Conservation (phyloP, 2,888 invertebrate species). For the Nemoura dubitans region DNA sequence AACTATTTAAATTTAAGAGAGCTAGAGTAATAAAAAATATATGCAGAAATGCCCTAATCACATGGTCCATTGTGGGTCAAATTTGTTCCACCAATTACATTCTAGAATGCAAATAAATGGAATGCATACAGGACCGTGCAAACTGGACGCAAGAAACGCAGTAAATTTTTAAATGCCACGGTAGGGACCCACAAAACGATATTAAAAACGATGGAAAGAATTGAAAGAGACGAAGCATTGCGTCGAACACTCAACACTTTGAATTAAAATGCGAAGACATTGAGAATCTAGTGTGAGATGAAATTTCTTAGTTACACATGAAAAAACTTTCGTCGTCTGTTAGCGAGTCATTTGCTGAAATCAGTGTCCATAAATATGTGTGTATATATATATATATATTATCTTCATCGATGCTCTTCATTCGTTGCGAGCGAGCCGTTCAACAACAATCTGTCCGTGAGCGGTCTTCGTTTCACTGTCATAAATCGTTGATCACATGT, state of each 20-base stretch:
- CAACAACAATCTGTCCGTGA: too few species aligned
- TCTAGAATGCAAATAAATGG: too few species aligned
- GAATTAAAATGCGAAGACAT: neutral
- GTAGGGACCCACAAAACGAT: too few species aligned
- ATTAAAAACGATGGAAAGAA: neutral
- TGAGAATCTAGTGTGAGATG: conserved; percentile 1
- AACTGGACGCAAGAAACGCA: neutral
- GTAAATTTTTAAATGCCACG: neutral
- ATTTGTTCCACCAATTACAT: too few species aligned
- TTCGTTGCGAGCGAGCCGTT: too few species aligned
- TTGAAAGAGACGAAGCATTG: neutral
- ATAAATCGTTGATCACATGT: too few species aligned
- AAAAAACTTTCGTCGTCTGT: neutral
- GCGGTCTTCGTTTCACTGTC: too few species aligned
- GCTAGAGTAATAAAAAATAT: neutral
- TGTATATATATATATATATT: too few species aligned
- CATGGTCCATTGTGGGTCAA: neutral
- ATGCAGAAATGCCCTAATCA: neutral
- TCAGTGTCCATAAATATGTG: neutral
- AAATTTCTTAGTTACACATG: neutral
- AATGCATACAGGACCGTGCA: neutral
- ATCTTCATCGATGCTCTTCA: too few species aligned
- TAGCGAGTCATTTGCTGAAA: neutral
- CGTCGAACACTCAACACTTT: neutral
- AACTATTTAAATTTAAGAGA: neutral